Percentiles rank a stretch among this genome's conserved stretches.
phyloP scores from a whole-genome alignment of 2,888 invertebrate genomes.

The Temnothorax rugatulus region DNA sequence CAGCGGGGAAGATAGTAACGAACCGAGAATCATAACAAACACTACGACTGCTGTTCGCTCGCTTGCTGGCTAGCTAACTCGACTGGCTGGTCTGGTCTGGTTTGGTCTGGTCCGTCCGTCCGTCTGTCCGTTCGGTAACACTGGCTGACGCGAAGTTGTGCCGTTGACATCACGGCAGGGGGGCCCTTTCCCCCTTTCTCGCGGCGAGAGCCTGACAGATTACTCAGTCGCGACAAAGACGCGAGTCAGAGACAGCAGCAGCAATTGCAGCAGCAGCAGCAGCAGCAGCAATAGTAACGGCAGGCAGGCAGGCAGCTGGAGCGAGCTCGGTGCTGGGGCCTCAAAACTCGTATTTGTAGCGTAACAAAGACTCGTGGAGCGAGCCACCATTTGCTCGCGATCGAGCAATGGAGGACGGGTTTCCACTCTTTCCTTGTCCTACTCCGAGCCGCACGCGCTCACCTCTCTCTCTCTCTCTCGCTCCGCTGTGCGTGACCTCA shows the following conservation, averaged over 20 bases:
- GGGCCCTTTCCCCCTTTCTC: neutral
- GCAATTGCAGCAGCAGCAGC: slow-evolving; percentile 56
- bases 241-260: slow-evolving; percentile 9
- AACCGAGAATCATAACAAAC: slow-evolving; percentile 77
- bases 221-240: slow-evolving; percentile 56
- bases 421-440: slow-evolving; percentile 61
- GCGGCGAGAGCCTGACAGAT: slow-evolving; percentile 17
- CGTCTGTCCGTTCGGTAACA: slow-evolving; percentile 54
- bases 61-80: slow-evolving; percentile 18
- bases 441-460: slow-evolving; percentile 54
- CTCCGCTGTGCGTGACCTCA: slow-evolving; percentile 72
- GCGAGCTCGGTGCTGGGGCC: neutral
- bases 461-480: slow-evolving; percentile 52
- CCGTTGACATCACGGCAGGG: slow-evolving; percentile 66
- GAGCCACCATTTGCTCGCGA: slow-evolving; percentile 84
- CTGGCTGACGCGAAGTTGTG: slow-evolving; percentile 62
- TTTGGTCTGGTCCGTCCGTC: neutral
- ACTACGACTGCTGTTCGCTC: slow-evolving; percentile 59
- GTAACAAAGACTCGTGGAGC: slow-evolving; percentile 78
- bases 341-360: slow-evolving; percentile 52
- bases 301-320: too few relatives aligned
- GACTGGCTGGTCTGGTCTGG: slow-evolving; percentile 27
- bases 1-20: slow-evolving; percentile 71
- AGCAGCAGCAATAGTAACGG: neutral
- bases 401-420: slow-evolving; percentile 84